Evolutionary conservation across 2,797 vertebrate species (phyloP).

Genomic region (Acanthiza pusilla): DNA sequence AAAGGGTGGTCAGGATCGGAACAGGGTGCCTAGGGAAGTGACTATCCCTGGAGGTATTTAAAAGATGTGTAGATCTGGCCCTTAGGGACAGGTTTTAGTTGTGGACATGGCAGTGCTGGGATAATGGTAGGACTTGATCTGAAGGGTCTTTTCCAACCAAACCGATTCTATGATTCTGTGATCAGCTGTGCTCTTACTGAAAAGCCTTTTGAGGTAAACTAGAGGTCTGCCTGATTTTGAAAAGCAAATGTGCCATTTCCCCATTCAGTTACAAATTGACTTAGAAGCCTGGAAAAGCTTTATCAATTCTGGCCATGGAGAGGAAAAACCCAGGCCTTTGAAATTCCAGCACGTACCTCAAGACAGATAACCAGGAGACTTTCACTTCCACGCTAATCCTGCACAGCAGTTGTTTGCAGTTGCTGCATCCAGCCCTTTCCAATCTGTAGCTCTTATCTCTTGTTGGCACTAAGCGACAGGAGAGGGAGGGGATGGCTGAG

Average conservation of each 20-base stretch:
- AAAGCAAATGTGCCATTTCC: background rate
- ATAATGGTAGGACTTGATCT: background rate
- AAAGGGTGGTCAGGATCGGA: background rate
- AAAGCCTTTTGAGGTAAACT: background rate
- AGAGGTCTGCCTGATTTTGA: background rate
- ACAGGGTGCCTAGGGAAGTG: background rate
- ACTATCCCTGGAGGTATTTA: background rate
- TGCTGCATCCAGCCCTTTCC: background rate
- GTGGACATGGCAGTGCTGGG: background rate
- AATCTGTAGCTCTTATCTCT: conserved; percentile 6
- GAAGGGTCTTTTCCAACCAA: background rate
- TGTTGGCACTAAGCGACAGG: background rate
- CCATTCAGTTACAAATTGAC: background rate
- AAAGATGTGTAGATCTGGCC: background rate
- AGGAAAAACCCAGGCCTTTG: background rate
- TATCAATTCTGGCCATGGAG: background rate
- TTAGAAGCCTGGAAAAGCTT: background rate
- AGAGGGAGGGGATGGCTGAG: background rate
- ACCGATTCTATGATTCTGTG: background rate
- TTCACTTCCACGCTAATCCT: background rate
- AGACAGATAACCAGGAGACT: background rate
- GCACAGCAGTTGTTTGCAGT: background rate
- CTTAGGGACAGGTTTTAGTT: background rate
- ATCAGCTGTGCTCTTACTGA: background rate
- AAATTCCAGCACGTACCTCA: background rate